Evolutionary conservation across 1,140 invertebrate species (phyloP), one percentile per base, ranked within the genome.

Genomic region (Apis laboriosa): DNA sequence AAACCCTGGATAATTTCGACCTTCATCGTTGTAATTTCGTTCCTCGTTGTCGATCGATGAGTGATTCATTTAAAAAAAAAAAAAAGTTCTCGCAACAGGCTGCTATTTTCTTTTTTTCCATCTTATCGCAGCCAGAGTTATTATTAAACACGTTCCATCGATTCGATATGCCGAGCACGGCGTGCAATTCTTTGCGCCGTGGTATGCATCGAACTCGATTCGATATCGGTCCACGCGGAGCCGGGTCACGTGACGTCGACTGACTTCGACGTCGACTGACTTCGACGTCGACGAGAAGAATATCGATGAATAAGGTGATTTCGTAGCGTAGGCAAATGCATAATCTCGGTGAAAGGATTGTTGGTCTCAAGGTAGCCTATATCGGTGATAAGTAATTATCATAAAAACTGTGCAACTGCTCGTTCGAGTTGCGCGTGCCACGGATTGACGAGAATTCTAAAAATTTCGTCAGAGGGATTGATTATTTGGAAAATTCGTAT

Each of bases 121-220:
- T 7, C 1, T 71, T 53, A 24, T 19, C 15, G 24, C 21, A 17
- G 21, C 3, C 60, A 19, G 0, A 4, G 66, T 74, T 80, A 74
- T 80, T 74, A 80, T 74, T 80, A 80, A n/a, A 3, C 51, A 24
- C 3, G 19, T 9, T 73, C 55, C 21, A 78, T 78, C 76, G 28
- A 70, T 71, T 43, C 34, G 28, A 11, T 60, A 17, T 21, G 60
- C 13, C 21, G 55, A 12, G 7, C 3, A 28, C 28, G 64, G 55
- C 51, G 21, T 53, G 53, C 51, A 77, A 56, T 19, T 67, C n/a
- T 21, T 5, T 19, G 49, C n/a, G 9, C 51, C 9, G n/a, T 21
- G 67, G 9, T 12, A 15, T 11, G 21, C 9, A 17, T 51, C 28
- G 28, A 19, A 8, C 15, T 11, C 9, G 1, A 24, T 19, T n/a